Percentiles rank a stretch among this genome's conserved stretches.
Evolutionary conservation across 2,888 invertebrate genomes (phyloP).

Genomic region (Yponomeuta plumbellus): DNA sequence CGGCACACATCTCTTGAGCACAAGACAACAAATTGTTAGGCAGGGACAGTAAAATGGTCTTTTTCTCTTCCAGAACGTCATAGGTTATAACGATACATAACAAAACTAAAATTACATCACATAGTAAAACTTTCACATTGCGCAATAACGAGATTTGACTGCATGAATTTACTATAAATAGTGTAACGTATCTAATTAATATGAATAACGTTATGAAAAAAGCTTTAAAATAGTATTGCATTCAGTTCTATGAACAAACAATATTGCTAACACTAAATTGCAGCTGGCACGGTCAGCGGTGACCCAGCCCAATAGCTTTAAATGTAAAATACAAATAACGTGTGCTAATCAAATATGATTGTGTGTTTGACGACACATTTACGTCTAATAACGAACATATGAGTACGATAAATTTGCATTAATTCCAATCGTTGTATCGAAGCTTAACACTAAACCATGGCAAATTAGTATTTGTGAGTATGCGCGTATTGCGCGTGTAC

Average conservation of each 20-base stretch:
- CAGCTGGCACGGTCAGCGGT: constrained; percentile 31
- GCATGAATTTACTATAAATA: constrained; percentile 56
- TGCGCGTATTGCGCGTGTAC: neutral
- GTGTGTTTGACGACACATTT: constrained; percentile 53
- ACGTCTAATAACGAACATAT: neutral
- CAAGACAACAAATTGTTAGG: neutral
- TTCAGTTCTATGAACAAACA: constrained; percentile 1
- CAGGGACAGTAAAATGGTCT: constrained; percentile 42
- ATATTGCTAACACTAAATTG: constrained; percentile 11
- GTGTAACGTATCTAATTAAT: neutral
- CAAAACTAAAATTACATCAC: constrained; percentile 2
- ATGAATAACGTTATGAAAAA: constrained; percentile 9
- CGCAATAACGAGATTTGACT: constrained; percentile 82
- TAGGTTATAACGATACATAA: neutral
- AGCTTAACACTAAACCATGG: constrained; percentile 38
- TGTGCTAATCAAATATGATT: constrained; percentile 66
- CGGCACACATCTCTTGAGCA: constrained; percentile 18
- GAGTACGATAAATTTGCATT: constrained; percentile 32
- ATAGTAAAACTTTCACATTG: constrained; percentile 25
- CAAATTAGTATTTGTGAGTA: neutral
- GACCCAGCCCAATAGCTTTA: constrained; percentile 21
- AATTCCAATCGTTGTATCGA: constrained; percentile 64
- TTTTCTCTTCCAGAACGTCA: constrained; percentile 41
- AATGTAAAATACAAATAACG: constrained; percentile 35
- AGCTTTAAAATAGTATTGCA: too few relatives aligned